A percentile compares a stretch with the other conserved stretches of the same genome.
phyloP scores from a whole-genome alignment of 2,797 vertebrate genomes.

The Danio tinwini region DNA sequence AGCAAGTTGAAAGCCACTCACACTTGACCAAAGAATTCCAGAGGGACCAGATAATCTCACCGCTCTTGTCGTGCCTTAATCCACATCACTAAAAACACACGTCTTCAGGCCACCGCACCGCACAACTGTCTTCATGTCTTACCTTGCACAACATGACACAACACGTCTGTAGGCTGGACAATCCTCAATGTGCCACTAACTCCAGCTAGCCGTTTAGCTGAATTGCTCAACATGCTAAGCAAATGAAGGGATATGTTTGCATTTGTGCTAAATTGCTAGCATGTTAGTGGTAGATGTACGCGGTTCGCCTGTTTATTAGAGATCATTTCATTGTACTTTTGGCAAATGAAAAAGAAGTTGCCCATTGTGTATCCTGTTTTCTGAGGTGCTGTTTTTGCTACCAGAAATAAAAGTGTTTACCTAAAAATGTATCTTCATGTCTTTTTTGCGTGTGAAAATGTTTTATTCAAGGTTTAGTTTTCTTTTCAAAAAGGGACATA shows the following conservation, averaged over 20 bases:
- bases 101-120: conserved; percentile 54
- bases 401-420: conserved; percentile 82
- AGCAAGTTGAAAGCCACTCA: conserved; percentile 65
- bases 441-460: background rate
- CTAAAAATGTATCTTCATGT: conserved; percentile 51
- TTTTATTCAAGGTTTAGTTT: background rate
- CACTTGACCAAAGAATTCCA: conserved; percentile 75
- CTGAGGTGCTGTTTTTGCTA: conserved; percentile 83
- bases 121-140: conserved; percentile 41
- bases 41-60: conserved; percentile 78
- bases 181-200: conserved; percentile 53
- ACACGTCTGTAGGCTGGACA: conserved; percentile 49
- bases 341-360: conserved; percentile 66
- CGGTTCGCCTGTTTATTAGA: conserved; percentile 71
- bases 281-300: conserved; percentile 69
- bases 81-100: conserved; percentile 56
- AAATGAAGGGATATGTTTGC: conserved; percentile 71
- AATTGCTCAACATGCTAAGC: conserved; percentile 19
- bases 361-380: conserved; percentile 66
- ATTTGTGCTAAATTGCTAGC: conserved; percentile 66
- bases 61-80: conserved; percentile 68
- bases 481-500: too few species aligned
- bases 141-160: conserved; percentile 44
- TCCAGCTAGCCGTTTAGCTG: conserved; percentile 29
- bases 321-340: conserved; percentile 70